Evolutionary conservation across 2,888 invertebrate genomes (phyloP).

Genomic region (Phengaris alcon): DNA sequence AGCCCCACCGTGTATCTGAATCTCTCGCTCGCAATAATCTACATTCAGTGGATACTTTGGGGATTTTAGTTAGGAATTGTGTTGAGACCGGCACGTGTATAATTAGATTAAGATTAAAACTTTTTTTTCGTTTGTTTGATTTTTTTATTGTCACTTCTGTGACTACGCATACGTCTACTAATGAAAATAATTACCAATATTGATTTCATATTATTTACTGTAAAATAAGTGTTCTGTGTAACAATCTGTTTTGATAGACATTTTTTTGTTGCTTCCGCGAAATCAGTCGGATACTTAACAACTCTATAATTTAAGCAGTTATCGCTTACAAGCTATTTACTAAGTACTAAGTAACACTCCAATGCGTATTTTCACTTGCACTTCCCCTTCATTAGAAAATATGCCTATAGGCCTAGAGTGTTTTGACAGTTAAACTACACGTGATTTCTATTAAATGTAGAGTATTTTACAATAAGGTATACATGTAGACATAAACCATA

Average conservation of each 20-base stretch:
- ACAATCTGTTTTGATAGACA: neutral
- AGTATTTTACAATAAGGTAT: neutral
- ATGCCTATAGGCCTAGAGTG: neutral
- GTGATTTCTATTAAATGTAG: conserved; percentile 1
- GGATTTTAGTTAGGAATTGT: neutral
- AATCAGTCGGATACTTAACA: conserved; percentile 27
- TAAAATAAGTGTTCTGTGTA: neutral
- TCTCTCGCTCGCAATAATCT: neutral
- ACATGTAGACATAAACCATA: neutral
- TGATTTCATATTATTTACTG: too few species aligned
- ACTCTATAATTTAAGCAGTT: conserved; percentile 34
- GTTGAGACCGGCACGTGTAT: neutral
- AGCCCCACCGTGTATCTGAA: neutral
- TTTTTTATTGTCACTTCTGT: too few species aligned
- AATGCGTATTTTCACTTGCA: conserved; percentile 45
- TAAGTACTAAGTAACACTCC: conserved; percentile 38
- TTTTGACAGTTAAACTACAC: conserved; percentile 4
- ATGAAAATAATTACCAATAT: too few species aligned
- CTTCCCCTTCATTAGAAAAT: conserved; percentile 39
- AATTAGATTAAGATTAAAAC: neutral
- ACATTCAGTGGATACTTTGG: neutral
- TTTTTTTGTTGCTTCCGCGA: conserved; percentile 26
- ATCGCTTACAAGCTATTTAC: conserved; percentile 31
- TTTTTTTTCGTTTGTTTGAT: neutral
- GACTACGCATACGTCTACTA: too few species aligned